Conservation (phyloP, 2,797 vertebrate genomes). For the Hylomyscus alleni region DNA sequence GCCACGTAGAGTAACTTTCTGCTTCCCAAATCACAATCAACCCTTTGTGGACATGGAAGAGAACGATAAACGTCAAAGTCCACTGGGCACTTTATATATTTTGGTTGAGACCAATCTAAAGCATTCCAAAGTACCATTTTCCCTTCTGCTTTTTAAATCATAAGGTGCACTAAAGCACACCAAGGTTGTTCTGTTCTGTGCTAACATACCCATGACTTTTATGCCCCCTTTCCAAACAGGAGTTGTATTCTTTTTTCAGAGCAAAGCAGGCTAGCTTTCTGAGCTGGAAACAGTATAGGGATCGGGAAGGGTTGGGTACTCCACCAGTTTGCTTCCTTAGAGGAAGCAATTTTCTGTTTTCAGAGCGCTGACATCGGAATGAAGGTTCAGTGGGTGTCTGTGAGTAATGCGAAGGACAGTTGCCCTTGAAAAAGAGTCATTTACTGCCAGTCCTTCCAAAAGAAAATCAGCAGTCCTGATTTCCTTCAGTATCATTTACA, state of each 20-base stretch:
- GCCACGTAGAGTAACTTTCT: conserved; percentile 21
- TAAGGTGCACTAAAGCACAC: neutral
- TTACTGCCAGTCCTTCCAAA: conserved; percentile 64
- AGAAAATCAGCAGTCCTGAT: conserved; percentile 13
- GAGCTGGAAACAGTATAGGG: neutral
- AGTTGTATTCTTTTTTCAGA: conserved; percentile 35
- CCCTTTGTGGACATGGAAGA: conserved; percentile 6
- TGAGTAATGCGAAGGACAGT: conserved; percentile 1
- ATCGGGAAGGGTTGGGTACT: neutral
- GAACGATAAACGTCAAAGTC: conserved; percentile 41
- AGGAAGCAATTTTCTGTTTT: neutral
- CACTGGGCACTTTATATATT: neutral
- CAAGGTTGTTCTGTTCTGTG: conserved; percentile 11
- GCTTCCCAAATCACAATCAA: conserved; percentile 31
- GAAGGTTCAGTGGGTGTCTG: conserved; percentile 13
- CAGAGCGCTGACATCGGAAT: conserved; percentile 12
- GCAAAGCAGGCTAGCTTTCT: conserved; percentile 51
- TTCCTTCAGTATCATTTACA: conserved; percentile 16
- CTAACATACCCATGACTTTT: conserved; percentile 38
- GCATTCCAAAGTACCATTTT: conserved; percentile 44
- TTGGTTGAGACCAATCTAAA: conserved; percentile 56
- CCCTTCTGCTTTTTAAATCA: conserved; percentile 72
- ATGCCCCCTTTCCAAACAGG: neutral
- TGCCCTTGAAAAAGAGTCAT: conserved; percentile 43
- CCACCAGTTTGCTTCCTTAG: neutral